A percentile compares a stretch with the other conserved stretches of the same genome.
Conservation (phyloP, 2,888 invertebrate genomes). For the Morinoia aosen region DNA sequence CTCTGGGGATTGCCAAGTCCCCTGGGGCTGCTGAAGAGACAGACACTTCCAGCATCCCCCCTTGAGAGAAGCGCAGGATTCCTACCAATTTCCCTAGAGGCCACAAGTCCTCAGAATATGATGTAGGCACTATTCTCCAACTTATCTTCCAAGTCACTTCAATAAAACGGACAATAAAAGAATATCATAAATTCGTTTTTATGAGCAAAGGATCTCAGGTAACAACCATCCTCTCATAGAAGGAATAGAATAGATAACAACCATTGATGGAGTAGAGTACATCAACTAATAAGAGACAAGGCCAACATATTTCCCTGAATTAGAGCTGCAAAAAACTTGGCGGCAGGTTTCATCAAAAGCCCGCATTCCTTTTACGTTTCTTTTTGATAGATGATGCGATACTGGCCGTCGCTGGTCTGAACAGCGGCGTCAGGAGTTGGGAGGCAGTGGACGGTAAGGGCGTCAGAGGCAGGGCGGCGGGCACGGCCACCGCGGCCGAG, state of each 20-base stretch:
- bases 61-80: background rate
- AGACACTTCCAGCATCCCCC: background rate
- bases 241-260: background rate
- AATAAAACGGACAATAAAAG: too few species aligned
- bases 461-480: background rate
- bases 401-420: background rate
- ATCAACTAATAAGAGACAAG: background rate
- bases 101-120: too few species aligned
- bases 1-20: background rate
- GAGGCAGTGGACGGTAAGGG: background rate
- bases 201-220: too few species aligned
- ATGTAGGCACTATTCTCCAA: too few species aligned
- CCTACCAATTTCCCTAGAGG: background rate
- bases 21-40: background rate
- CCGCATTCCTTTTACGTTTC: background rate
- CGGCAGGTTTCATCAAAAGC: background rate
- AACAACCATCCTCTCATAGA: background rate
- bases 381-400: background rate
- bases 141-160: too few species aligned
- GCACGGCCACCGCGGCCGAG: background rate
- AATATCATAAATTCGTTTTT: too few species aligned
- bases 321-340: background rate
- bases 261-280: background rate
- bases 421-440: background rate
- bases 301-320: background rate